A percentile compares a stretch with the other conserved stretches of the same genome.
Conservation (phyloP, 2,113 vertebrate genomes). For the Synodontis membranacea region DNA sequence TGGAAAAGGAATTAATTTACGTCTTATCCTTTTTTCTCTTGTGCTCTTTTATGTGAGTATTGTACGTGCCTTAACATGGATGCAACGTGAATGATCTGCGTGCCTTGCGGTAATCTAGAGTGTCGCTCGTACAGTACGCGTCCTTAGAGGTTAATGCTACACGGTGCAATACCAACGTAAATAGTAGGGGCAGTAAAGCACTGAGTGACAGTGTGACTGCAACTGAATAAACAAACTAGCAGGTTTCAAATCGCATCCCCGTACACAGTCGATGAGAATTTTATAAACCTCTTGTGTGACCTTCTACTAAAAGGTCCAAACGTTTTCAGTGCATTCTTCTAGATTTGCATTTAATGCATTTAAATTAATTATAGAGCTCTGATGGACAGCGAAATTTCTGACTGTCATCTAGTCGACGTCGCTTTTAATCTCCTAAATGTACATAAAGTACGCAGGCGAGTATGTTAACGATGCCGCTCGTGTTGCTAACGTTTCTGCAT, state of each 20-base stretch:
- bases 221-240: no score
- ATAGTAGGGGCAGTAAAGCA: no score
- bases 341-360: no score
- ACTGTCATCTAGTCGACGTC: background rate
- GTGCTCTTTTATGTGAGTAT: background rate
- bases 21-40: background rate
- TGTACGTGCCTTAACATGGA: background rate
- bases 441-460: background rate
- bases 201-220: no score
- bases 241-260: no score
- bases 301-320: no score
- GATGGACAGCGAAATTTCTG: background rate
- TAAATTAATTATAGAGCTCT: background rate
- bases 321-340: no score
- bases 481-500: background rate
- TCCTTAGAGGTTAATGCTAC: background rate
- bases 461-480: background rate
- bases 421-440: background rate
- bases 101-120: background rate
- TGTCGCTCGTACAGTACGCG: background rate
- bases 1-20: conserved; percentile 24
- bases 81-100: no score
- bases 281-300: no score
- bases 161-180: background rate
- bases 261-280: no score